These are phyloP conservation scores for Heliconius hermathena DNA, from an alignment of 1,140 invertebrate species.

Conservation along the genomic window DNA sequence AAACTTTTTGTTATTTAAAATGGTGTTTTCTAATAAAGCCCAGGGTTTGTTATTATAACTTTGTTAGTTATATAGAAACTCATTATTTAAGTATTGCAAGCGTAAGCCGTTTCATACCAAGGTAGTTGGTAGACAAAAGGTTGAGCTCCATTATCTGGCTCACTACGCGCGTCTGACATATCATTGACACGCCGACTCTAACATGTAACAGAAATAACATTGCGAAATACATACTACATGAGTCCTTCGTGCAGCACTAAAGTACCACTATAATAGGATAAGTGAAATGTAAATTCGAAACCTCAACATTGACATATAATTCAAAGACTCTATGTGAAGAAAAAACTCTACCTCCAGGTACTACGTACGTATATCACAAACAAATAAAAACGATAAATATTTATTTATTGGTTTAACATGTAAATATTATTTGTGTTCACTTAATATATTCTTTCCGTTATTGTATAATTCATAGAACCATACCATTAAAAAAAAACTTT, in stretches of 20 bases:
- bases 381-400: too few relatives aligned
- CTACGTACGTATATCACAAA: too few relatives aligned
- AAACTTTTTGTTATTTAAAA: constrained; percentile 43
- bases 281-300: not conserved
- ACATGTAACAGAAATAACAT: constrained; percentile 57
- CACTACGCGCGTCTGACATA: constrained; percentile 59
- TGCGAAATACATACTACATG: constrained; percentile 32
- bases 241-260: constrained; percentile 28
- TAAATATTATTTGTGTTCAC: not conserved
- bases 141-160: constrained; percentile 61
- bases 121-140: constrained; percentile 58
- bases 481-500: not conserved
- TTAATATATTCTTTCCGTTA: not conserved
- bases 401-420: too few relatives aligned
- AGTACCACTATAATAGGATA: constrained; percentile 26
- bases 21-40: constrained; percentile 40
- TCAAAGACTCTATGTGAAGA: too few relatives aligned
- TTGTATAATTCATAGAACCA: not conserved
- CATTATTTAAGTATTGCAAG: constrained; percentile 53
- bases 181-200: constrained; percentile 60
- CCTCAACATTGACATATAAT: not conserved
- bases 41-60: constrained; percentile 52
- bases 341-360: too few relatives aligned
- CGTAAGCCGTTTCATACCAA: constrained; percentile 49
- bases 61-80: constrained; percentile 50